Base-by-base conservation (phyloP, 1,140 invertebrate species). In the Drosophila athabasca region DNA sequence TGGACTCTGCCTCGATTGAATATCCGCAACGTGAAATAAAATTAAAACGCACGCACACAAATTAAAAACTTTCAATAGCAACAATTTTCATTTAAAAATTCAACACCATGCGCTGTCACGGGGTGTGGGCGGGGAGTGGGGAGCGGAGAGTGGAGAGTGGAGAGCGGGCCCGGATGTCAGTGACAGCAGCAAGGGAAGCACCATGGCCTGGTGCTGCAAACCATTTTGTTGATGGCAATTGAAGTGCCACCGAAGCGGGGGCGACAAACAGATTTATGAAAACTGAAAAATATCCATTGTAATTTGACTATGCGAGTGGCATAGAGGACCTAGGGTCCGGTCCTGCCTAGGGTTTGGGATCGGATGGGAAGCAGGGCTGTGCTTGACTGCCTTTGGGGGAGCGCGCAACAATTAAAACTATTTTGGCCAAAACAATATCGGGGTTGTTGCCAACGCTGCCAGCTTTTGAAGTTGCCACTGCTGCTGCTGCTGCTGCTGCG, bases 31-130 rank as follows among this genome's bases (percentile, higher is more conserved):
- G 60, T 39, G 58, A 68, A 76, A 83, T 83, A 79, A 88, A 83
- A 88, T 79, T 77, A 83, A 75, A 83, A 79, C 55, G 60, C 52
- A 73, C 67, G 49, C 84, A 70, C 78, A 78, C 78, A 87, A 87
- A 87, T 88, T 87, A 88, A 87, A 87, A 87, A 87, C 83, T 87
- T 87, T 87, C 83, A 88, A 87, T 87, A 87, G 83, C 83, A 82
- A 88, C 82, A 78, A 87, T 87, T 88, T 89, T 83, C 76, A 88
- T 88, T 88, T 88, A 76, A 88, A 88, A 88, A 88, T 88, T 88
- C 84, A 88, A 76, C 79, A 78, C 83, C 84, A 88, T 52, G 76
- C 68, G 35, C 75, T 51, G 83, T 71, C 67, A 79, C 67, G 44
- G 52, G 35, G 24, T 31, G n/a, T 44, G 44, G 39, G 50, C 19